Evolutionary conservation across 1,140 invertebrate species (phyloP).

Genomic region (Ceratoteleas bidentatus): DNA sequence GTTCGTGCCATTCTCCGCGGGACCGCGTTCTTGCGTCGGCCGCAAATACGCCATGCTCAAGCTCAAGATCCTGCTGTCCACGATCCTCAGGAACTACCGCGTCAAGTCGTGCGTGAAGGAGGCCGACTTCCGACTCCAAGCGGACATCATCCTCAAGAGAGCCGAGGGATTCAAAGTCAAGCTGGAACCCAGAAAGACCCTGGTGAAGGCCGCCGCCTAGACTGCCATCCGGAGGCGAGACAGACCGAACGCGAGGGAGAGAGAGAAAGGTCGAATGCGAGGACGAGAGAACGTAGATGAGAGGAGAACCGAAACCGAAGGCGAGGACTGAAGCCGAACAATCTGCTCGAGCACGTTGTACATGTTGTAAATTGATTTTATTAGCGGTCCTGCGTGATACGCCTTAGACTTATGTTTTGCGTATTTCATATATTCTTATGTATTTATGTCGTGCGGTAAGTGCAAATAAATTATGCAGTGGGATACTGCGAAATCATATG

Average conservation of each 20-base stretch:
- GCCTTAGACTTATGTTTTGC: slow-evolving; percentile 62
- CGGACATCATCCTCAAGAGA: slow-evolving; percentile 91
- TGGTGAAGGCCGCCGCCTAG: slow-evolving; percentile 71
- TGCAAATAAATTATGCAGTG: slow-evolving; percentile 76
- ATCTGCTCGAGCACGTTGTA: slow-evolving; percentile 58
- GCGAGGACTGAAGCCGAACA: slow-evolving; percentile 2
- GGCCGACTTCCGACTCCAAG: slow-evolving; percentile 88
- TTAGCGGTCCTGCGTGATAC: slow-evolving; percentile 60
- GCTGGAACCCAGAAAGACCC: slow-evolving; percentile 84
- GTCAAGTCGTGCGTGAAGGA: slow-evolving; percentile 86
- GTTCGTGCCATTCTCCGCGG: slow-evolving; percentile 93
- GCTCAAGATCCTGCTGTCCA: slow-evolving; percentile 92
- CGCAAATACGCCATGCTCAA: slow-evolving; percentile 94
- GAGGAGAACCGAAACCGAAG: not conserved
- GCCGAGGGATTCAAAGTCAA: slow-evolving; percentile 88
- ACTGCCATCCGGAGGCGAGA: slow-evolving; percentile 1
- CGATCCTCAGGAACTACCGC: slow-evolving; percentile 91
- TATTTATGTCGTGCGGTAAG: slow-evolving; percentile 75
- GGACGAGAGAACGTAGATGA: not conserved
- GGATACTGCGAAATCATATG: slow-evolving; percentile 69
- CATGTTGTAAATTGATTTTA: slow-evolving; percentile 73
- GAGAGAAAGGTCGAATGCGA: slow-evolving; percentile 2
- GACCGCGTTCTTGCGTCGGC: slow-evolving; percentile 92
- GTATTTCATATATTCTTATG: slow-evolving; percentile 63
- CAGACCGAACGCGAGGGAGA: slow-evolving; percentile 11